These are phyloP conservation scores for Pterobdella sp. DNA, from an alignment of 2,888 invertebrate species.

Conservation along the genomic window DNA sequence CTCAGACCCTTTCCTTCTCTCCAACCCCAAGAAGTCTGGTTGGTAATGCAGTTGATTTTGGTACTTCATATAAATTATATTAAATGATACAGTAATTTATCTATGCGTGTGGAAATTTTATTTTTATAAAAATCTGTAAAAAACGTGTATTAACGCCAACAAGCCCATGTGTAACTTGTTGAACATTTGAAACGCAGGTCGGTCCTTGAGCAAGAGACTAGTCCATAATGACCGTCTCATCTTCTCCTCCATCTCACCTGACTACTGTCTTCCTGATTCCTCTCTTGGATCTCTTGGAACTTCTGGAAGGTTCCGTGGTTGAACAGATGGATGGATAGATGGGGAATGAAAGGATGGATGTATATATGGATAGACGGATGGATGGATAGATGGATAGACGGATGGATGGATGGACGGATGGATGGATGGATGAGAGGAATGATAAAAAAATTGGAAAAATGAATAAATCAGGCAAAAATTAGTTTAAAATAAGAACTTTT, in stretches of 20 bases:
- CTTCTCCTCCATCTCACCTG: slow-evolving; percentile 71
- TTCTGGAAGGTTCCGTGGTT: slow-evolving; percentile 59
- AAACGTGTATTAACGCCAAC: no score
- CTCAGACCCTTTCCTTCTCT: background rate
- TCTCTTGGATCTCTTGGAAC: slow-evolving; percentile 73
- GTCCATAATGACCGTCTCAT: slow-evolving; percentile 57
- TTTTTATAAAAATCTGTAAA: no score
- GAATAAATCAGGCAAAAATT: background rate
- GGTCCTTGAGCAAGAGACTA: slow-evolving; percentile 24
- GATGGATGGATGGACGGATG: background rate
- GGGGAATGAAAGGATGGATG: background rate
- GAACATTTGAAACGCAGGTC: slow-evolving; percentile 4
- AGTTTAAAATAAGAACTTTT: no score
- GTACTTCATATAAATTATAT: no score
- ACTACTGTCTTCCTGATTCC: slow-evolving; percentile 70
- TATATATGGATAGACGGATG: background rate
- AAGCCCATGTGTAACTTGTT: no score
- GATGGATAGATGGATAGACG: background rate
- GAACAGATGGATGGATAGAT: background rate
- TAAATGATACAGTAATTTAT: no score
- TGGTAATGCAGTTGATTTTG: no score
- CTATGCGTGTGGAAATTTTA: no score
- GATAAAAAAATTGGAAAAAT: background rate
- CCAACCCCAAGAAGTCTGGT: slow-evolving; percentile 6
- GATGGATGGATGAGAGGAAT: background rate